Evolutionary conservation across 2,797 vertebrate species (phyloP).

Genomic region (Discoglossus pictus): DNA sequence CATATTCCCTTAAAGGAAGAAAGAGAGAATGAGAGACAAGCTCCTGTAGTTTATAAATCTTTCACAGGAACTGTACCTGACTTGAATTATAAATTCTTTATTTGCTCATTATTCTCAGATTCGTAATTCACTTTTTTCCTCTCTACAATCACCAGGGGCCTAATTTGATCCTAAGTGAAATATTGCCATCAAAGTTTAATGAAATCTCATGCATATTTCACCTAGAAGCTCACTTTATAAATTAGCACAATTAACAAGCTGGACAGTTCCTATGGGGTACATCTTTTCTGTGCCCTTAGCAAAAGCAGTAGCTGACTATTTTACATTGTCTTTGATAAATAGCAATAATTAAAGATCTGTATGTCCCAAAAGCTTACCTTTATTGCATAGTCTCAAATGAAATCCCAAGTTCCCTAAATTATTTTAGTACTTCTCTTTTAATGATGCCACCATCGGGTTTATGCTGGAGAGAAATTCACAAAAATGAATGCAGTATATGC

Average conservation of each 20-base stretch:
- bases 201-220: conserved; percentile 51
- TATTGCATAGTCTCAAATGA: background rate
- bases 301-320: conserved; percentile 25
- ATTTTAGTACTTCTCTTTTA: too few relatives aligned
- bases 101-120: conserved; percentile 49
- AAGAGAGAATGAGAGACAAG: conserved; percentile 7
- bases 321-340: conserved; percentile 37
- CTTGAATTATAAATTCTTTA: conserved; percentile 50
- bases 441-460: too few relatives aligned
- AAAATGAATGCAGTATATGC: too few relatives aligned
- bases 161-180: conserved; percentile 52
- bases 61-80: conserved; percentile 42
- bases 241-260: conserved; percentile 49
- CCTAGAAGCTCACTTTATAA: conserved; percentile 50
- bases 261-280: conserved; percentile 45
- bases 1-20: too few relatives aligned
- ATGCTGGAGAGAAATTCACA: too few relatives aligned
- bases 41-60: conserved; percentile 44
- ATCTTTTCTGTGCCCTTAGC: conserved; percentile 20
- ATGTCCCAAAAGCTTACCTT: conserved; percentile 17
- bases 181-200: conserved; percentile 51
- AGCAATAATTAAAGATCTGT: conserved; percentile 41
- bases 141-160: conserved; percentile 49
- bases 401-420: too few relatives aligned
- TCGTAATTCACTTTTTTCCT: conserved; percentile 42